A percentile compares a stretch with the other conserved stretches of the same genome.
Conservation (phyloP, 2,888 invertebrate species). For the Drosophila meridionalis region DNA sequence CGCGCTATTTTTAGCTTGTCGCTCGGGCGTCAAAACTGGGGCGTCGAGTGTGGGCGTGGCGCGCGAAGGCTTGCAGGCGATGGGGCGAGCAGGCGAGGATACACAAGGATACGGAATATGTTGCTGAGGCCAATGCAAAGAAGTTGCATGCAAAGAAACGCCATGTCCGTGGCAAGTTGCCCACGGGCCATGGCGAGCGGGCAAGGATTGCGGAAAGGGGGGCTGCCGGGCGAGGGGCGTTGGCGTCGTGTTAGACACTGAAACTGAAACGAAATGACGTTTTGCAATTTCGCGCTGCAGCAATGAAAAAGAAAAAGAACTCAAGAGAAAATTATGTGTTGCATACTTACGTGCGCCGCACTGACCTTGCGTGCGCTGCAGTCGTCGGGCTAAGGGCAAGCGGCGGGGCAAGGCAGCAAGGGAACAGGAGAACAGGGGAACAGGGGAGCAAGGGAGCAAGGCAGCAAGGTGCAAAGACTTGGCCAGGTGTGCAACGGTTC, state of each 20-base stretch:
- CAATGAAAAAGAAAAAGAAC: constrained; percentile 30
- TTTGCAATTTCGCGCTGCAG: constrained; percentile 43
- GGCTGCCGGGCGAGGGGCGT: neutral
- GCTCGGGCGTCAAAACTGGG: constrained; percentile 51
- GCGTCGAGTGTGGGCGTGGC: constrained; percentile 59
- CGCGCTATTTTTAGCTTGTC: constrained; percentile 61
- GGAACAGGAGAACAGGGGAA: neutral
- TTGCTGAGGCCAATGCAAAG: constrained; percentile 53
- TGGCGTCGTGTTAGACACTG: constrained; percentile 34
- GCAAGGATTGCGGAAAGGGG: neutral
- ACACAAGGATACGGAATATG: constrained; percentile 66
- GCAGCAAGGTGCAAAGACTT: constrained; percentile 18
- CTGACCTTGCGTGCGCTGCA: constrained; percentile 69
- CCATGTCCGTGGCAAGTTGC: constrained; percentile 44
- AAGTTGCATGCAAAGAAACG: constrained; percentile 67
- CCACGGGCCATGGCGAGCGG: constrained; percentile 17
- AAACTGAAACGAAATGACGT: constrained; percentile 39
- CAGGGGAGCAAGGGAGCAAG: neutral
- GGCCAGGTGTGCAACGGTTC: constrained; percentile 19
- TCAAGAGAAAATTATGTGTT: constrained; percentile 72
- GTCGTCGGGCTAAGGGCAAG: neutral
- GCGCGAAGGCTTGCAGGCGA: neutral
- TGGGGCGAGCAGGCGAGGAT: constrained; percentile 19
- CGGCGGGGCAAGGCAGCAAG: neutral
- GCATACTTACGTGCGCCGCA: constrained; percentile 75